Evolutionary conservation across 2,113 vertebrate species (phyloP), one percentile per base, ranked within the genome.

Genomic region (Crotalus tigris): DNA sequence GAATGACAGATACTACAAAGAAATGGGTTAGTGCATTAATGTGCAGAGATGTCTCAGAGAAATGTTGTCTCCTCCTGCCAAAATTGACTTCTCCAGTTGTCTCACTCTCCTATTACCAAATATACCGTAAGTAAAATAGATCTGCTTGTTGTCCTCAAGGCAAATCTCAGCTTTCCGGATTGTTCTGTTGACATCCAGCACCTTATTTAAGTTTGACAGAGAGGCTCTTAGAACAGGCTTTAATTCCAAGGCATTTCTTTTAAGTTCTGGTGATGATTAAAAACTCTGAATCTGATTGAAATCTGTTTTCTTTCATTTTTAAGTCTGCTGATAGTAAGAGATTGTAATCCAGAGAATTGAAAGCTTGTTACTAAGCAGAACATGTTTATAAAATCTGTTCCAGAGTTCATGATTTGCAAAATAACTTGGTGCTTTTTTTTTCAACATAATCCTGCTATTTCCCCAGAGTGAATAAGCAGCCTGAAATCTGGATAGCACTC

Each of bases 191-290:
- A 55, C n/a, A 29, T 3, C 23, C n/a, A 39, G 55, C 11, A 58
- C 21, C 57, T 90, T 93, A 46, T 53, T 93, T 24, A 23, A 75
- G 39, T 23, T 91, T 49, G 33, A 58, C 15, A 44, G 53, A 85
- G 39, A 7, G 4, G 26, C 26, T 26, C 39, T 90, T 85, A 19
- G n/a, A 87, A 33, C 81, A 87, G n/a, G 49, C 55, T 64, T 86
- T 91, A 93, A 85, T 13, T 94, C 75, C 33, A 94, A 61, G 90
- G 9, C 69, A 90, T 96, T 96, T 93, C 46, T 91, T 92, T 95
- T 93, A 57, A 85, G 0, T 96, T 95, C 90, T 53, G 46, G 5
- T 46, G 87, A 91, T 57, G 33, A 94, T 95, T 90, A 95, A 88
- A 51, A 59, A 85, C 93, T 51, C 94, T 59, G 51, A 93, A 89